phyloP scores from a whole-genome alignment of 2,888 invertebrate genomes.

The Peribatodes rhomboidaria region DNA sequence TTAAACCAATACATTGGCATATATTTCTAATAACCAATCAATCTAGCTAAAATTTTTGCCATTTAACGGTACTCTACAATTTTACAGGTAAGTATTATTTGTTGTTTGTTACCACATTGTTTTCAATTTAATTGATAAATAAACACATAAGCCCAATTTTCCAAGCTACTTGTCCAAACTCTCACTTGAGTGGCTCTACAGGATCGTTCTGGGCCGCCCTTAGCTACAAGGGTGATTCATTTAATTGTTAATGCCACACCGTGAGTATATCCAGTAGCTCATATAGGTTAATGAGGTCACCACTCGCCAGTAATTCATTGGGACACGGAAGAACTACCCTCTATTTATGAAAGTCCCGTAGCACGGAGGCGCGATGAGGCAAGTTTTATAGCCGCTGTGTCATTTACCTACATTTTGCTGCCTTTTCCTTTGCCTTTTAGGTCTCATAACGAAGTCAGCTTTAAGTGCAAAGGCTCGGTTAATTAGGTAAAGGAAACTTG shows the following conservation, averaged over 20 bases:
- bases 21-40: too few relatives aligned
- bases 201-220: slow-evolving; percentile 47
- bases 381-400: slow-evolving; percentile 58
- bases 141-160: slow-evolving; percentile 41
- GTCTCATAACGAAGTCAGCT: slow-evolving; percentile 55
- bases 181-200: slow-evolving; percentile 40
- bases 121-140: slow-evolving; percentile 6
- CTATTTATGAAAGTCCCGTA: slow-evolving; percentile 64
- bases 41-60: too few relatives aligned
- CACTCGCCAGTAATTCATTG: slow-evolving; percentile 78
- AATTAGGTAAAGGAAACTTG: slow-evolving; percentile 47
- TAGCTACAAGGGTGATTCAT: slow-evolving; percentile 65
- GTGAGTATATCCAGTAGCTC: slow-evolving; percentile 62
- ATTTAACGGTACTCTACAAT: too few relatives aligned
- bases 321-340: slow-evolving; percentile 65
- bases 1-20: too few relatives aligned
- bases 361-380: slow-evolving; percentile 51
- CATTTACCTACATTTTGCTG: slow-evolving; percentile 56
- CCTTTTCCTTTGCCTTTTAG: slow-evolving; percentile 54
- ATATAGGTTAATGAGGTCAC: slow-evolving; percentile 82
- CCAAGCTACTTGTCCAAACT: slow-evolving; percentile 52
- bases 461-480: slow-evolving; percentile 47
- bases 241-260: slow-evolving; percentile 78
- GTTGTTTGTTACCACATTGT: not conserved
- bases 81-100: too few relatives aligned